Conservation (phyloP, 2,113 vertebrate species). For the Tachysurus vachellii region DNA sequence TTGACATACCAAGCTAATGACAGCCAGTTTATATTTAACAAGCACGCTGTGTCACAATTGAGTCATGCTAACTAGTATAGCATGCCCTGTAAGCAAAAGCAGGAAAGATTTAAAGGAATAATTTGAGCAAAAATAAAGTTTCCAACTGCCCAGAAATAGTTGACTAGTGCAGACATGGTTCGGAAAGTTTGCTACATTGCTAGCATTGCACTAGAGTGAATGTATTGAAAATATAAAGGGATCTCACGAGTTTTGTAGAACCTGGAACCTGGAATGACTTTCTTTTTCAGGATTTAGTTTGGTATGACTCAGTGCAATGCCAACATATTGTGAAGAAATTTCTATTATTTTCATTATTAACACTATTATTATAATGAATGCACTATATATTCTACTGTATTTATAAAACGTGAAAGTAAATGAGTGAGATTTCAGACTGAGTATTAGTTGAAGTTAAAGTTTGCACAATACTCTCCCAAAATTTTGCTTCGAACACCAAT, state of each 20-base stretch:
- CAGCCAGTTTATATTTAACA: conserved; percentile 11
- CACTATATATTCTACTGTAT: background rate
- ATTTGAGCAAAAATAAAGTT: background rate
- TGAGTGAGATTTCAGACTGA: background rate
- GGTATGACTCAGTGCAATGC: background rate
- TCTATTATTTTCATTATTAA: background rate
- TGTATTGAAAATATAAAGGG: background rate
- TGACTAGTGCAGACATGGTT: background rate
- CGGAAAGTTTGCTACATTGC: background rate
- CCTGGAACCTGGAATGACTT: background rate
- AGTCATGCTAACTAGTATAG: background rate
- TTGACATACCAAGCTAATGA: background rate
- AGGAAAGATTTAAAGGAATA: background rate
- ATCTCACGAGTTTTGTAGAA: background rate
- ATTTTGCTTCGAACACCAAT: too few relatives aligned
- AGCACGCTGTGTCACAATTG: background rate
- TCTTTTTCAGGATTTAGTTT: background rate
- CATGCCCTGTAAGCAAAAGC: background rate
- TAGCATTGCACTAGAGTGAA: background rate
- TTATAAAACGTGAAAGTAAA: background rate
- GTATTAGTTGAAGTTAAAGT: background rate
- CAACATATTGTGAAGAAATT: background rate
- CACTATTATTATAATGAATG: background rate
- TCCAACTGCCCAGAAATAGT: background rate
- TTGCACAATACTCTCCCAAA: background rate